phyloP scores from a whole-genome alignment of 1,140 invertebrate species.

The Nephotettix cincticeps region DNA sequence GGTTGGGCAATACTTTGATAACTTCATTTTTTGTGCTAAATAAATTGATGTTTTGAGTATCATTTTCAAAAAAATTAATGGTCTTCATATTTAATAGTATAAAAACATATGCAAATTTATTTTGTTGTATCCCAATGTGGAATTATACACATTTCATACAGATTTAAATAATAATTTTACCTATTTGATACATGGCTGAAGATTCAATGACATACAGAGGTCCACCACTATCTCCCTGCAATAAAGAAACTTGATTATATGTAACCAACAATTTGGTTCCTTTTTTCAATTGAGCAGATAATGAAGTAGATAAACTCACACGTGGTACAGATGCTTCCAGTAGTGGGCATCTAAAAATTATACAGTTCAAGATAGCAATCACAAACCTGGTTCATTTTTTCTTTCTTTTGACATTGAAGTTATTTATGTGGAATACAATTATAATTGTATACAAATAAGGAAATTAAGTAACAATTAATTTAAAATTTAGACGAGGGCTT shows the following conservation, averaged over 20 bases:
- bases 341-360: too few species aligned
- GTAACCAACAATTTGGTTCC: too few species aligned
- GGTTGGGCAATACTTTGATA: background rate
- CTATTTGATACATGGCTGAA: background rate
- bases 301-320: too few species aligned
- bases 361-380: too few species aligned
- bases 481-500: too few species aligned
- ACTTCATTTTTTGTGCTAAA: background rate
- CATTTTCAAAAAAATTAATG: background rate
- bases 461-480: too few species aligned
- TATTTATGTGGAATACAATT: too few species aligned
- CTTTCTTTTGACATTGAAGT: too few species aligned
- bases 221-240: background rate
- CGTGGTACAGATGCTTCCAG: too few species aligned
- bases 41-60: background rate
- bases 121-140: background rate
- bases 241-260: conserved; percentile 39
- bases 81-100: background rate
- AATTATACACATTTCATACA: background rate
- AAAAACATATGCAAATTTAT: background rate
- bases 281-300: too few species aligned
- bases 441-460: too few species aligned
- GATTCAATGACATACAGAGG: background rate
- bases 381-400: too few species aligned
- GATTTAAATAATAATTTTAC: background rate